These are phyloP conservation scores for Cosmia trapezina DNA, from an alignment of 2,888 invertebrate genomes.

Conservation along the genomic window DNA sequence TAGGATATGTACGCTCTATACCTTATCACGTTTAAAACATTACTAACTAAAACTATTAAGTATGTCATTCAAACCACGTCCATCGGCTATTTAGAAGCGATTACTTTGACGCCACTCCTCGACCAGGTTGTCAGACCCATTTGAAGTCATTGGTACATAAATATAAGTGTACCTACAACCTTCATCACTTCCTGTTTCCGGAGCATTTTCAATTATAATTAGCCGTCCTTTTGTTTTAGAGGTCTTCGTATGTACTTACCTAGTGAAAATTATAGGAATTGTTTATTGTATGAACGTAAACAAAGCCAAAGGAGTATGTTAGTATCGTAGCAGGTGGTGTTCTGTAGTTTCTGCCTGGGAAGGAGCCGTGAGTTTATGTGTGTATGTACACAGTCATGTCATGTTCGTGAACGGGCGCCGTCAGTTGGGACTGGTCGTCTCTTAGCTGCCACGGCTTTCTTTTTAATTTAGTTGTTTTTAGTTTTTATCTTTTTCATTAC, in stretches of 20 bases:
- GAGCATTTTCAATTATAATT: slow-evolving; percentile 42
- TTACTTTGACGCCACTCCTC: slow-evolving; percentile 55
- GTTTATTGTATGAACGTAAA: background rate
- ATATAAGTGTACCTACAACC: slow-evolving; percentile 33
- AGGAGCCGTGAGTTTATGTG: too few relatives aligned
- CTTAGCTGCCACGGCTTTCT: too few relatives aligned
- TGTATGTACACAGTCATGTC: too few relatives aligned
- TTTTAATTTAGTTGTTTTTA: too few relatives aligned
- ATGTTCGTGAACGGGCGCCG: too few relatives aligned
- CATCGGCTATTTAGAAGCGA: slow-evolving; percentile 46
- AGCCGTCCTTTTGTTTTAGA: slow-evolving; percentile 38
- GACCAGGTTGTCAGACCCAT: slow-evolving; percentile 51
- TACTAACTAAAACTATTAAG: slow-evolving; percentile 27
- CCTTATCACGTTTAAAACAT: slow-evolving; percentile 22
- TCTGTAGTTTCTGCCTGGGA: too few relatives aligned
- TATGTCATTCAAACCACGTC: slow-evolving; percentile 54
- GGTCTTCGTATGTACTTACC: background rate
- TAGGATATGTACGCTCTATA: too few relatives aligned
- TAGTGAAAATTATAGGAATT: background rate
- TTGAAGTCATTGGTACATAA: slow-evolving; percentile 31
- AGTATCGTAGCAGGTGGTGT: too few relatives aligned
- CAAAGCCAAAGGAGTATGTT: background rate
- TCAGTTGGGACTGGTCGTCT: too few relatives aligned
- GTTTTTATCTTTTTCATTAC: too few relatives aligned
- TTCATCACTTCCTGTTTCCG: slow-evolving; percentile 51